Evolutionary conservation across 2,797 vertebrate species (phyloP), one percentile per base, ranked within the genome.

Genomic region (Diplodus puntazzo): DNA sequence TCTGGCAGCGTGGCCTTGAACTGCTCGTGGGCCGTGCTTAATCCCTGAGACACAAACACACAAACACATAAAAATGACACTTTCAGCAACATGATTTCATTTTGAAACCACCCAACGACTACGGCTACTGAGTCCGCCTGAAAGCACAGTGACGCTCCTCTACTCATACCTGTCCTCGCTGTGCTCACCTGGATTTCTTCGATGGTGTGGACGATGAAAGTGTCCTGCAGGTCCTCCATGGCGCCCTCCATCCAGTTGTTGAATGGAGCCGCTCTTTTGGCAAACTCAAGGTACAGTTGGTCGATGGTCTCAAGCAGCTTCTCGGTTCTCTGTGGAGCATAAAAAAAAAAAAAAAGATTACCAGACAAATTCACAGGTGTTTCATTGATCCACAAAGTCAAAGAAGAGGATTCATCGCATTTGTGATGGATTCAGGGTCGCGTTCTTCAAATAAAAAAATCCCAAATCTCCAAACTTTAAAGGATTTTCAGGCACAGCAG

Each of bases 171-270:
- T 3, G 34, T 14, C 20, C 14, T 23, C 39, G 20, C 17, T 4
- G 16, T 1, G 18, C 83, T 84, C 59, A 99, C 98, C 97, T 99
- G 98, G 87, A 99, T 99, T 89, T 99, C 98, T 86, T 99, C 98
- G 20, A 99, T 99, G 85, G 98, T 99, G 91, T 99, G 98, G 82
- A 99, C 98, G 0, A 99, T 99, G 82, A 99, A 99, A 0, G 97
- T 98, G 82, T 99, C 98, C 95, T 99, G 98, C 86, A 99, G 95
- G 85, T 99, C 98, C 85, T 99, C 98, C 98, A 99, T 99, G 68
- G 98, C 98, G 12, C 98, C 98, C 87, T 99, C 98, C 98, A 99
- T 99, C 98, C 98, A 99, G 92, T 99, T 99, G 95, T 99, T 99
- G 95, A 99, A 99, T 11, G 98, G 98, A 1, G 98, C 98, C 0